Evolutionary conservation across 2,113 vertebrate species (phyloP).

Genomic region (Solea solea): DNA sequence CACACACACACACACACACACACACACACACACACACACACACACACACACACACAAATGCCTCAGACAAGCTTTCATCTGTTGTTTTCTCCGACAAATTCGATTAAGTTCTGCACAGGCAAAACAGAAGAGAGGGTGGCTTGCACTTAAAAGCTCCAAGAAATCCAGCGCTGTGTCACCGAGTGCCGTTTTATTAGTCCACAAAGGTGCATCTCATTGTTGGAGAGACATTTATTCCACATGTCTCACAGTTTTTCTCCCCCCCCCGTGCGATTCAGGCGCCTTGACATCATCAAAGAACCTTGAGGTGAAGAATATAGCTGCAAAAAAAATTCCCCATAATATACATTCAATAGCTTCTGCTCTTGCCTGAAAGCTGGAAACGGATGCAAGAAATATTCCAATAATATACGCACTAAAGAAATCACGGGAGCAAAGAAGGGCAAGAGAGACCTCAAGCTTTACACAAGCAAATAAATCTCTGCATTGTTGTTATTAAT

Average conservation of each 20-base stretch:
- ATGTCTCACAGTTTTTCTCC: constrained; percentile 22
- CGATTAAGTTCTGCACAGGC: constrained; percentile 62
- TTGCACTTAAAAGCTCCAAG: constrained; percentile 54
- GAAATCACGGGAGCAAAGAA: constrained; percentile 19
- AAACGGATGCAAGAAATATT: constrained; percentile 38
- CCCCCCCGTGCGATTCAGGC: not conserved
- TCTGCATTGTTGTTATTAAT: constrained; percentile 76
- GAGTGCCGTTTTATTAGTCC: constrained; percentile 32
- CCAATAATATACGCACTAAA: constrained; percentile 41
- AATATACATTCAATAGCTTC: not conserved
- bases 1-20: constrained; percentile 6
- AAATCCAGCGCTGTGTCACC: constrained; percentile 34
- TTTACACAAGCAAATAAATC: constrained; percentile 61
- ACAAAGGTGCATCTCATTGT: constrained; percentile 25
- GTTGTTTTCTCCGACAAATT: constrained; percentile 72
- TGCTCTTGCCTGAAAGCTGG: constrained; percentile 8
- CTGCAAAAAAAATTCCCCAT: constrained; percentile 36
- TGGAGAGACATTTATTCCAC: constrained; percentile 7
- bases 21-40: not conserved
- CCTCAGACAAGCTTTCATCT: constrained; percentile 71
- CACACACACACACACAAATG: constrained; percentile 33
- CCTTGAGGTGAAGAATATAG: constrained; percentile 21
- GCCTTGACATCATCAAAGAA: constrained; percentile 47
- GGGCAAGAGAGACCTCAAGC: constrained; percentile 38
- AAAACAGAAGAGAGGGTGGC: constrained; percentile 50